Conservation (phyloP, 2,113 vertebrate genomes). For the Hippolais icterina region DNA sequence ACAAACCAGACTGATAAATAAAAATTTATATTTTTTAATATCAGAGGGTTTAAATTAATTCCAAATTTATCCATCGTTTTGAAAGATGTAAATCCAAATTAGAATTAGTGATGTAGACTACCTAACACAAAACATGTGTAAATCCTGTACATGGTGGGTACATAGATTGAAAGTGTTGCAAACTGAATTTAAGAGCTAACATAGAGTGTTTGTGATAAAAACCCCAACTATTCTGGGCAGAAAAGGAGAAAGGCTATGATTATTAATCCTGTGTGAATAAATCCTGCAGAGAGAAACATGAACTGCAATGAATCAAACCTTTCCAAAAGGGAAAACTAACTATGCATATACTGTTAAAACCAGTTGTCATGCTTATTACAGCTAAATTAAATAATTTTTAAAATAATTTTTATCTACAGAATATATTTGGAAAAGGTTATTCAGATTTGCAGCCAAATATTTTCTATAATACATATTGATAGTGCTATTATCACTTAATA, state of each 20-base stretch:
- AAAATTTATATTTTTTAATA: neutral
- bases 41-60: slow-evolving; percentile 19
- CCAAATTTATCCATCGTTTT: slow-evolving; percentile 1
- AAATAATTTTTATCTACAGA: neutral
- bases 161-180: neutral
- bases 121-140: neutral
- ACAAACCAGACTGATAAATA: neutral
- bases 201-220: neutral
- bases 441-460: neutral
- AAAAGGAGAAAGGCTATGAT: neutral
- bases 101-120: slow-evolving; percentile 48
- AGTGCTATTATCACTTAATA: neutral
- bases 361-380: neutral
- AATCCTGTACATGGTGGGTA: neutral
- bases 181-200: slow-evolving; percentile 27
- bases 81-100: slow-evolving; percentile 56
- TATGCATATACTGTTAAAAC: neutral
- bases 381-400: neutral
- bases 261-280: neutral
- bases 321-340: neutral
- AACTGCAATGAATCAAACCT: neutral
- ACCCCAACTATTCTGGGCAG: neutral
- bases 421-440: slow-evolving; percentile 10
- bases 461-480: neutral
- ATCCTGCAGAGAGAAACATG: neutral